Percentiles rank a stretch among this genome's conserved stretches.
phyloP scores from a whole-genome alignment of 2,113 vertebrate genomes.

The Lepisosteus osseus region DNA sequence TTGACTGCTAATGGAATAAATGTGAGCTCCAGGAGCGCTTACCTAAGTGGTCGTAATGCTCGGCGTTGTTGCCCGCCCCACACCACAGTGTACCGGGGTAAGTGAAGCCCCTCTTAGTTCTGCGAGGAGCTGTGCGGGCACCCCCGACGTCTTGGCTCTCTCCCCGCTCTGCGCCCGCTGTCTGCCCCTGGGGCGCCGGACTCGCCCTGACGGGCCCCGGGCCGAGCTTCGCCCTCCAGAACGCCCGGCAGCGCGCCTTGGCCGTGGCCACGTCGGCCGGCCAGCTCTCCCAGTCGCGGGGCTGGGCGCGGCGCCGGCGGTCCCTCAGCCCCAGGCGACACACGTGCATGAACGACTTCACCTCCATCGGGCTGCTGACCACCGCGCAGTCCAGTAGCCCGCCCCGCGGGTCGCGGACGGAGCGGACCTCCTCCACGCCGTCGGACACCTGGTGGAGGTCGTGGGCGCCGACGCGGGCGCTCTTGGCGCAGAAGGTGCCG shows the following conservation, averaged over 20 bases:
- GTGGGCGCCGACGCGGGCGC: slow-evolving; percentile 29
- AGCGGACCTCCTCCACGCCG: slow-evolving; percentile 52
- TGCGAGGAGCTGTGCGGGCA: slow-evolving; percentile 25
- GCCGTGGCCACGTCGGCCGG: slow-evolving; percentile 47
- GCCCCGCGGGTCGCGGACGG: slow-evolving; percentile 42
- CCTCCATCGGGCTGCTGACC: slow-evolving; percentile 37
- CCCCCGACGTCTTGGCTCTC: neutral
- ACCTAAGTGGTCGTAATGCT: slow-evolving; percentile 70
- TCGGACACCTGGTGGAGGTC: slow-evolving; percentile 59
- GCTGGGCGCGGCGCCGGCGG: slow-evolving; percentile 14
- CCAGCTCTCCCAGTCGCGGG: slow-evolving; percentile 24
- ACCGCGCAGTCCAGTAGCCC: slow-evolving; percentile 51
- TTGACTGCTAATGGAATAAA: too few species aligned
- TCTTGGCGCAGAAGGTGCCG: slow-evolving; percentile 53
- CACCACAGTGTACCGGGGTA: slow-evolving; percentile 80
- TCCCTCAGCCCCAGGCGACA: slow-evolving; percentile 43
- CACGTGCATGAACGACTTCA: slow-evolving; percentile 54
- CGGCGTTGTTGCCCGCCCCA: slow-evolving; percentile 76
- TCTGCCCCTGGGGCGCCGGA: slow-evolving; percentile 6
- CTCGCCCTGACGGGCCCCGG: neutral
- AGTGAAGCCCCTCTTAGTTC: slow-evolving; percentile 73
- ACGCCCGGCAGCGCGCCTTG: slow-evolving; percentile 46
- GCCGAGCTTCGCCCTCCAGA: slow-evolving; percentile 28
- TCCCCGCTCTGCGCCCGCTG: neutral
- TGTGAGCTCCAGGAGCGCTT: slow-evolving; percentile 21